Base-by-base conservation (phyloP, 1,140 invertebrate genomes). In the Condylostylus longicornis region DNA sequence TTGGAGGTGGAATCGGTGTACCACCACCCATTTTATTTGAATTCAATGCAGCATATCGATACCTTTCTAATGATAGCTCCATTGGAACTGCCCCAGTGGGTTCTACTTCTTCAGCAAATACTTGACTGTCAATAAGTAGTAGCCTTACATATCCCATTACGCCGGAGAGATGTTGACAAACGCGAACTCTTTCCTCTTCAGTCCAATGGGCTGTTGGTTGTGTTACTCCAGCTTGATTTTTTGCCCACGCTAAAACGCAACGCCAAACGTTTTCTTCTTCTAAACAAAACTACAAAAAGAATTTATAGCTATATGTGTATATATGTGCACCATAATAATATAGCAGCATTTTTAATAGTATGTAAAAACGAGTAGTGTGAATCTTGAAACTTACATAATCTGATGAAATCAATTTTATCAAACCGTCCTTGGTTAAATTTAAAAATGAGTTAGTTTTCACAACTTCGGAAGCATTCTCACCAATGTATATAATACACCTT, bases 241-340 rank as follows among this genome's bases (percentile, higher is more conserved):
- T 89, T 9, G 87, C 83, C 87, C 87, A 91, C 34, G 74, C 77
- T 10, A 93, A 59, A 1, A 85, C 83, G 23, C 81, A 82, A 27
- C 87, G 68, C 86, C 86, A 93, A 1, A 93, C 85, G 51, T 90
- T 84, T 56, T 90, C 86, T 60, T 91, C 87, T 58, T 89, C 86
- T 31, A 91, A 53, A 17, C 81, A 83, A 3, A 93, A 65, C 77
- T 84, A 48, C 4, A 49, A 37, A 18, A 33, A 40, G 25, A 33
- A 19, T 35, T 13, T 3, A 7, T 25, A 33, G 13, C 13, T 3
- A 23, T n/a, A 27, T 38, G 10, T 39, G 12, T 3, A 3, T 21
- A 27, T 21, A 10, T 18, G n/a, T 12, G 32, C 3, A 25, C 5
- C 3, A 18, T 18, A 29, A 18, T 13, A 18, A 9, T 15, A 17